Base-by-base conservation (phyloP, 1,140 invertebrate genomes). In the Rhynchophorus ferrugineus region DNA sequence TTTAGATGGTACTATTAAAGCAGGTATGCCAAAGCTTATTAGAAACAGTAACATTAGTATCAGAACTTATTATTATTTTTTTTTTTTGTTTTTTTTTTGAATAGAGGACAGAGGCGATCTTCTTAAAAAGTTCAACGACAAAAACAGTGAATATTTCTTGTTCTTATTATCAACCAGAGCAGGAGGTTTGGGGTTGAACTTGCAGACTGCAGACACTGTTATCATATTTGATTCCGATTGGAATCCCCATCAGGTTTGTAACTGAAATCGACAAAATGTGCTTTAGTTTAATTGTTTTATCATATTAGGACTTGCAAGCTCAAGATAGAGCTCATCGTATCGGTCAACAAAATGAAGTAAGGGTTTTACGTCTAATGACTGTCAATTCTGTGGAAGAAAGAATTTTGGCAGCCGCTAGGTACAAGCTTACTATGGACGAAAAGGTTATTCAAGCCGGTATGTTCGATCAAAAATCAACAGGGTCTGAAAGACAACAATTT, bases 361-460 rank as follows among this genome's bases (percentile, higher is more conserved):
- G 95, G 11, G 96, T 99, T 0, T 73, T 99, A 3, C 79, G 96
- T 37, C 75, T 99, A n/a, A 97, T 99, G 86, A 98, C 95, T 0
- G 95, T 98, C 0, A 98, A 98, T 73, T 95, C 93, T 0, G 95
- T 99, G 0, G 96, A 99, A 73, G 96, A 99, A 67, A 80, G 93
- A 64, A 99, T 99, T 68, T 74, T 98, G 24, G 95, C 95, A 24
- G 95, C 96, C 0, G 88, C 88, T 3, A 75, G 86, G 16, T 91
- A 91, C 65, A 90, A 99, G 69, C 73, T 99, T 11, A 99, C 98
- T 67, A 95, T 99, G 81, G 96, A 99, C 70, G 95, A 98, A 67
- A 99, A 99, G 70, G 95, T 99, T 49, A 99, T 99, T 67, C 96
- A 99, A 69, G 95, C 95, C 52, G 96, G 96, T 69, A 99, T 98